Evolutionary conservation across 1,140 invertebrate species (phyloP).

Genomic region (Patella vulgata): DNA sequence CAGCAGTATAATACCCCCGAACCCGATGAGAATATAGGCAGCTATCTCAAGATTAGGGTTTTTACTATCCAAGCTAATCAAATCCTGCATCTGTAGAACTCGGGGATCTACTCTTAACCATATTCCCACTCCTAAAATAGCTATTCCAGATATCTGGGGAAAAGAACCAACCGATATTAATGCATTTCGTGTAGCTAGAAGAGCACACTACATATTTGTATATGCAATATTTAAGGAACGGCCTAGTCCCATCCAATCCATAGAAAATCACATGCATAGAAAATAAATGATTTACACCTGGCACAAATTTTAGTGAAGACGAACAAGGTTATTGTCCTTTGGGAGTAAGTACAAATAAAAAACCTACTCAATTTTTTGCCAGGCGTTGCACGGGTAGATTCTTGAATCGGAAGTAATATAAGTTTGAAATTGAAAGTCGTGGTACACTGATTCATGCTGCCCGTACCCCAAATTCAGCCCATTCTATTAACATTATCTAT

Average conservation of each 20-base stretch:
- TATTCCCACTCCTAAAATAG: slow-evolving; percentile 76
- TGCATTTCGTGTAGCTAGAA: background rate
- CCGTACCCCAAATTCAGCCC: no score
- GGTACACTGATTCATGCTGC: no score
- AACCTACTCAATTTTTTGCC: no score
- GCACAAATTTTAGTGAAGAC: background rate
- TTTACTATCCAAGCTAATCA: slow-evolving; percentile 50
- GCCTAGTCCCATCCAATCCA: no score
- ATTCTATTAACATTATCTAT: no score
- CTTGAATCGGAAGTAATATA: no score
- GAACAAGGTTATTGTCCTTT: background rate
- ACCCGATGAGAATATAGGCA: slow-evolving; percentile 74
- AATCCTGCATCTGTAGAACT: slow-evolving; percentile 71
- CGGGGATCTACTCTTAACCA: slow-evolving; percentile 77
- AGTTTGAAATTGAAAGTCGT: no score
- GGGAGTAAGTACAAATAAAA: no score
- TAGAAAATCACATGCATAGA: no score
- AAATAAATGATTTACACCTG: background rate
- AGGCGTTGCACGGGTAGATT: no score
- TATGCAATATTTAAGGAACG: background rate
- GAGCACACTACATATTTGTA: background rate
- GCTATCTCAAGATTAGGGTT: slow-evolving; percentile 66
- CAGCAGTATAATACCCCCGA: slow-evolving; percentile 81
- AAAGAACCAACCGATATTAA: background rate
- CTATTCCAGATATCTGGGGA: slow-evolving; percentile 76